Evolutionary conservation across 2,797 vertebrate genomes (phyloP).

Genomic region (Sternotherus odoratus): DNA sequence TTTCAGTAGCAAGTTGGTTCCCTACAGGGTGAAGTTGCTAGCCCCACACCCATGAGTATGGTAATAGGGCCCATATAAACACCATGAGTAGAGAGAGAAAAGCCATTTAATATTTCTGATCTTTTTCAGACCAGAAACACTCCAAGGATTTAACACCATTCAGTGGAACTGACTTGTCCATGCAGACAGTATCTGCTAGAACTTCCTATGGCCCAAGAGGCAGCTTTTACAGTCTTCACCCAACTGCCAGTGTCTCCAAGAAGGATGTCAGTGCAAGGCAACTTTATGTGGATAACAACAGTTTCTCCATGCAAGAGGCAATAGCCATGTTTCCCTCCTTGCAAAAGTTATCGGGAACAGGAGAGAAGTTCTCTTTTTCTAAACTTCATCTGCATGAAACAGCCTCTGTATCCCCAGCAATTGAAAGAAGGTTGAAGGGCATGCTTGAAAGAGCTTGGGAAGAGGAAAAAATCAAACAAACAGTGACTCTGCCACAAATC

Average conservation of each 20-base stretch:
- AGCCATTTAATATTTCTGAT: background rate
- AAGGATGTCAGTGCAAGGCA: background rate
- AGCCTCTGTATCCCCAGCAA: background rate
- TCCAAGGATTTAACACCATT: slow-evolving; percentile 3
- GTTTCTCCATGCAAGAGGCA: slow-evolving; percentile 10
- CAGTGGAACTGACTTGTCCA: background rate
- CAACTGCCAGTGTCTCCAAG: background rate
- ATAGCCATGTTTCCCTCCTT: slow-evolving; percentile 11
- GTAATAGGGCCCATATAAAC: slow-evolving; percentile 45
- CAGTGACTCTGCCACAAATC: background rate
- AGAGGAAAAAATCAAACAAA: background rate
- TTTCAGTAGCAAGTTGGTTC: no score
- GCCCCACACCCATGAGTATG: no score
- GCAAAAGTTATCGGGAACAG: background rate
- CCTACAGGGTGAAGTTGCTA: no score
- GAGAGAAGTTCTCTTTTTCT: background rate
- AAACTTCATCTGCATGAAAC: background rate
- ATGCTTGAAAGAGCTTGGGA: slow-evolving; percentile 48
- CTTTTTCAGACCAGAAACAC: background rate
- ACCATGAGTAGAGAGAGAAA: background rate
- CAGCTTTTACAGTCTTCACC: background rate
- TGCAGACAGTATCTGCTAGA: background rate
- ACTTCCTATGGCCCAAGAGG: background rate
- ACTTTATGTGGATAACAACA: background rate
- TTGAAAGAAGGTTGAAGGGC: slow-evolving; percentile 57